Conservation (phyloP, 2,888 invertebrate species). For the Lepidocyrtoides sp. region DNA sequence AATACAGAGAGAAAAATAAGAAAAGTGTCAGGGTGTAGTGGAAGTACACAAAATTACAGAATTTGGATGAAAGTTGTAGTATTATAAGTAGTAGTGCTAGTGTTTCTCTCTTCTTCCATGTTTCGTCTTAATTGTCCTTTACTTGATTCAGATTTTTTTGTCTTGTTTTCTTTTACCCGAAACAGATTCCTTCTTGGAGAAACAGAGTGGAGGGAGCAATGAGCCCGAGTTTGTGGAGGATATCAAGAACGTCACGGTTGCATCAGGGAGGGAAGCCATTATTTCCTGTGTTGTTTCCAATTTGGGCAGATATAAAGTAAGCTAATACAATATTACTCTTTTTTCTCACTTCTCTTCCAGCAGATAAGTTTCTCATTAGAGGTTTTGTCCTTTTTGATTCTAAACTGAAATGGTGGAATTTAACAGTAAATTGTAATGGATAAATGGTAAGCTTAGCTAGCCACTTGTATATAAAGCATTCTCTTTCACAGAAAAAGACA, state of each 20-base stretch:
- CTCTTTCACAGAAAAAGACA: neutral
- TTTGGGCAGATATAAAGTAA: constrained; percentile 92
- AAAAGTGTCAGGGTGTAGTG: neutral
- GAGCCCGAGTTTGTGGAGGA: constrained; percentile 91
- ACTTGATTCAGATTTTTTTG: constrained; percentile 19
- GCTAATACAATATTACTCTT: constrained; percentile 77
- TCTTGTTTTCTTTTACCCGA: constrained; percentile 24
- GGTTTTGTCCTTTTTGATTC: constrained; percentile 3
- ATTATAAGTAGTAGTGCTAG: neutral
- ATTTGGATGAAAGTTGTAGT: neutral
- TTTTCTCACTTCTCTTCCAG: neutral
- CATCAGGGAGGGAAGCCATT: constrained; percentile 91
- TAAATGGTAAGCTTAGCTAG: neutral
- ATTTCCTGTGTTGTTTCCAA: constrained; percentile 92
- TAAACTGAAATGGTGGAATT: too few species aligned
- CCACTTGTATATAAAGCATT: too few species aligned
- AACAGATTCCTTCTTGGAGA: constrained; percentile 84
- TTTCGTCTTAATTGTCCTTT: constrained; percentile 67
- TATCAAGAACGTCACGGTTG: constrained; percentile 92
- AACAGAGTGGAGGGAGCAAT: constrained; percentile 86
- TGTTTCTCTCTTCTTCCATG: neutral
- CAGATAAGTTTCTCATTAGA: constrained; percentile 42
- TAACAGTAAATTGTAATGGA: constrained; percentile 58
- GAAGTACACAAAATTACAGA: neutral
- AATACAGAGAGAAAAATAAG: neutral